Percentiles rank a stretch among this genome's conserved stretches.
These are phyloP conservation scores for Nephrotoma appendiculata DNA, from an alignment of 2,888 invertebrate species.

Conservation along the genomic window DNA sequence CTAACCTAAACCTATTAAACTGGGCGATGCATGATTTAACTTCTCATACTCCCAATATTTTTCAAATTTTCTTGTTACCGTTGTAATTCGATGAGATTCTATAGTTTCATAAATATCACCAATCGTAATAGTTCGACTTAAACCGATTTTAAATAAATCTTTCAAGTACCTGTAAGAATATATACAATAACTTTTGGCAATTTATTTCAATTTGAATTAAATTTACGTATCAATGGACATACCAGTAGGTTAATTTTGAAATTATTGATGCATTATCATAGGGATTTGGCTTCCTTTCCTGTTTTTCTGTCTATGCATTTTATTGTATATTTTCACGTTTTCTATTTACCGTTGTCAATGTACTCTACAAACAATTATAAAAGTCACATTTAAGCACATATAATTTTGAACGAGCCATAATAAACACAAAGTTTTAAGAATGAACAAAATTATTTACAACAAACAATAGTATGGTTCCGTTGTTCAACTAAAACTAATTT, in stretches of 20 bases:
- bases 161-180: constrained; percentile 29
- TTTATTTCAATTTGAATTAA: background rate
- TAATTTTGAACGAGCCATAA: too few relatives aligned
- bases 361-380: too few relatives aligned
- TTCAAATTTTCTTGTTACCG: constrained; percentile 32
- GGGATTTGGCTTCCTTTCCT: constrained; percentile 41
- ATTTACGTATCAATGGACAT: constrained; percentile 24
- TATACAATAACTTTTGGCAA: constrained; percentile 22
- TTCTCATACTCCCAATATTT: constrained; percentile 31
- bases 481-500: too few relatives aligned
- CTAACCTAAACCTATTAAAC: too few relatives aligned
- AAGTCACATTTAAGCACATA: too few relatives aligned
- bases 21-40: constrained; percentile 27
- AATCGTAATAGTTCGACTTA: constrained; percentile 35
- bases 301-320: constrained; percentile 27
- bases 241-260: constrained; percentile 53
- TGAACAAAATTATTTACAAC: too few relatives aligned
- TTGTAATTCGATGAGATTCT: constrained; percentile 36
- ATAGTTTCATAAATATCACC: constrained; percentile 41
- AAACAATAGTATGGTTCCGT: too few relatives aligned
- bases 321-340: too few relatives aligned
- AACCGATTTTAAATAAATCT: constrained; percentile 36
- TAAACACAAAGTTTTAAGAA: too few relatives aligned
- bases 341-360: too few relatives aligned
- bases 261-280: constrained; percentile 45